These are phyloP conservation scores for Sparus aurata DNA, from an alignment of 2,797 vertebrate species.

Conservation along the genomic window DNA sequence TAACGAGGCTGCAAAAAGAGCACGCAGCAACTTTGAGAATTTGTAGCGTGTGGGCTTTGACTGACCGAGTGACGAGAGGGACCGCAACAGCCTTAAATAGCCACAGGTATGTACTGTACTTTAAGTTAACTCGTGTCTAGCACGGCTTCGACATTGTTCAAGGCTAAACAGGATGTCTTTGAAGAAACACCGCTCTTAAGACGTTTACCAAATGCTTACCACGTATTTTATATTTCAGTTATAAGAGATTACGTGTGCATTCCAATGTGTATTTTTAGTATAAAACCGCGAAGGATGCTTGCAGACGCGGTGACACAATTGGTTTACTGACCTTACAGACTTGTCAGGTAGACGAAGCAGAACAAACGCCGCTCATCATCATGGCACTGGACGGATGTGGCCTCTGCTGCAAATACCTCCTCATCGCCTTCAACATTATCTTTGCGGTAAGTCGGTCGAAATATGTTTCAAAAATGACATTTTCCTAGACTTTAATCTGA, in stretches of 20 bases:
- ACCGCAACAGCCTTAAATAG: accelerated
- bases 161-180: neutral
- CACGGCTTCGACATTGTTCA: neutral
- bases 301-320: neutral
- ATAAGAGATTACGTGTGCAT: neutral
- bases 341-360: too few relatives aligned
- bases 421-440: slow-evolving; percentile 79
- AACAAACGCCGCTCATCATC: neutral
- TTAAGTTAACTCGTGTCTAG: accelerated
- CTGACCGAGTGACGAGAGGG: accelerated
- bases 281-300: neutral
- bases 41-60: accelerated
- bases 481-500: too few relatives aligned
- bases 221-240: neutral
- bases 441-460: slow-evolving; percentile 75
- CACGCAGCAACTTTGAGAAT: accelerated
- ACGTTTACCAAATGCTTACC: neutral
- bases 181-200: neutral
- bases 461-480: too few relatives aligned
- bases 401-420: slow-evolving; percentile 73
- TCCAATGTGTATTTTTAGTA: neutral
- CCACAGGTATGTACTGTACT: slow-evolving; percentile 15
- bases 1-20: accelerated
- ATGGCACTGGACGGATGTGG: slow-evolving; percentile 82
- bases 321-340: neutral